These are phyloP conservation scores for Pseudomugil gertrudae DNA, from an alignment of 2,797 vertebrate species.

Conservation along the genomic window DNA sequence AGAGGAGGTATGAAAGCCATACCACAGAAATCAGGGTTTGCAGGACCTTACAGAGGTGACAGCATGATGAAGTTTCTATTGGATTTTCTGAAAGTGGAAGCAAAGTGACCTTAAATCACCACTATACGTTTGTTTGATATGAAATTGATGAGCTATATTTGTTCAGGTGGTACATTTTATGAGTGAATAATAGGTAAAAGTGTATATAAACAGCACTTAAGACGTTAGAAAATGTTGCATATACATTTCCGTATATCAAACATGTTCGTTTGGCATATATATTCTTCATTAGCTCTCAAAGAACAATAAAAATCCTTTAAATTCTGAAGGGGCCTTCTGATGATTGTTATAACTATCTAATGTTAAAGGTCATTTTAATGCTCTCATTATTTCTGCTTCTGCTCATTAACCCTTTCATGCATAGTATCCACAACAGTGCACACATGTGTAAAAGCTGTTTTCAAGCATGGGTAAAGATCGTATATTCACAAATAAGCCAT, in stretches of 20 bases:
- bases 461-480: no score
- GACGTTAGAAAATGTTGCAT: constrained; percentile 1
- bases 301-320: neutral
- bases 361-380: neutral
- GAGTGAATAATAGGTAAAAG: constrained; percentile 6
- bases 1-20: constrained; percentile 79
- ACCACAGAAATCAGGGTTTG: constrained; percentile 77
- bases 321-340: neutral
- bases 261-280: neutral
- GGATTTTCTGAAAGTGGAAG: constrained; percentile 70
- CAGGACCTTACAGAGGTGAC: constrained; percentile 77
- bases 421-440: no score
- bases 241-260: neutral
- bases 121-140: constrained; percentile 49
- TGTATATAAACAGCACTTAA: constrained; percentile 25
- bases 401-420: no score
- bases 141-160: constrained; percentile 71
- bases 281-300: neutral
- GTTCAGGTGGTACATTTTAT: constrained; percentile 54
- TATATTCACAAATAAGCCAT: no score
- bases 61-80: constrained; percentile 80
- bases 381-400: neutral
- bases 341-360: neutral
- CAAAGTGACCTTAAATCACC: constrained; percentile 69
- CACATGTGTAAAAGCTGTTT: no score